Percentiles rank a stretch among this genome's conserved stretches.
These are phyloP conservation scores for Sebastes vulpes DNA, from an alignment of 2,797 vertebrate species.

Conservation along the genomic window DNA sequence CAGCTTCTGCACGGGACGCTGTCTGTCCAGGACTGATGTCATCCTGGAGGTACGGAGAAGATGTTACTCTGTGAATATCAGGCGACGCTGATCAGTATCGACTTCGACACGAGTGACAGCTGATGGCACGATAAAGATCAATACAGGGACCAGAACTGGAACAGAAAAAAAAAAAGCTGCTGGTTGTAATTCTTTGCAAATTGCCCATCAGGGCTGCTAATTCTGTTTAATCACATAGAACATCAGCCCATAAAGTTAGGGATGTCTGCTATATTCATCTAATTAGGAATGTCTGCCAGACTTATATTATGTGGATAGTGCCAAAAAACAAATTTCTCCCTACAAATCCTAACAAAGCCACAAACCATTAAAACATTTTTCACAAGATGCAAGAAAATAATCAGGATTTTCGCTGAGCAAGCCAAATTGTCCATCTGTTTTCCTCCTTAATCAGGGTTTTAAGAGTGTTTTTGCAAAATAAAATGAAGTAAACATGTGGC, in stretches of 20 bases:
- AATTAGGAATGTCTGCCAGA: not conserved
- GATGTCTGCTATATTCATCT: not conserved
- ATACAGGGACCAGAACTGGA: not conserved
- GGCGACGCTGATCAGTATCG: not conserved
- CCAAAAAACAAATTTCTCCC: not conserved
- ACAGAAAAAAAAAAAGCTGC: not conserved
- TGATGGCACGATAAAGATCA: not conserved
- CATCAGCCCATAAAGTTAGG: not conserved
- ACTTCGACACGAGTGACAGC: not conserved
- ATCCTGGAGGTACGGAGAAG: conserved; percentile 87
- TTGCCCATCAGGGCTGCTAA: not conserved
- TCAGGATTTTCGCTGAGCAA: not conserved
- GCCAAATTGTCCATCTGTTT: conserved; percentile 8
- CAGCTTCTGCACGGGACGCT: conserved; percentile 91
- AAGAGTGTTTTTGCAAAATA: not conserved
- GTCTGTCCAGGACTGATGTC: conserved; percentile 89
- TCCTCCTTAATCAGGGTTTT: not conserved
- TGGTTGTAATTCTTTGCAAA: not conserved
- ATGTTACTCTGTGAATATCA: not conserved
- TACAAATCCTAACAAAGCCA: not conserved
- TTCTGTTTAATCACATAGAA: not conserved
- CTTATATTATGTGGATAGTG: not conserved
- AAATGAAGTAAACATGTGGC: not conserved
- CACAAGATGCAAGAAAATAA: not conserved
- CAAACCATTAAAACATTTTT: not conserved